A percentile compares a stretch with the other conserved stretches of the same genome.
Conservation (phyloP, 2,113 vertebrate species). For the Arenaria interpres region DNA sequence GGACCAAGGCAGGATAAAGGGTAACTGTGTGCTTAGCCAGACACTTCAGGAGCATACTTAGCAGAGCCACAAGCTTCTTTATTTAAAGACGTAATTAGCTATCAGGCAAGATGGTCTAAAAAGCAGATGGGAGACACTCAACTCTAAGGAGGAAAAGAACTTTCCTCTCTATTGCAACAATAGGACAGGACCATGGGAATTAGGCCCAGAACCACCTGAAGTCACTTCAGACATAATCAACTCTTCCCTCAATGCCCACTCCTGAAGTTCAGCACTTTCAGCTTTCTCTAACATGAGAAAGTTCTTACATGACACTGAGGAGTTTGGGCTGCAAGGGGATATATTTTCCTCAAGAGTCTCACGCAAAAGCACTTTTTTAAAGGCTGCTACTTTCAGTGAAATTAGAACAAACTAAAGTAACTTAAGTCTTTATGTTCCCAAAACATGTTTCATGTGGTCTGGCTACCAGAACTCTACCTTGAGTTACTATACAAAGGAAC, state of each 20-base stretch:
- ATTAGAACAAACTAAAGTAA: background rate
- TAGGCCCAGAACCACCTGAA: background rate
- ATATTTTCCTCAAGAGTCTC: background rate
- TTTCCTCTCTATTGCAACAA: background rate
- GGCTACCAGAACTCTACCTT: background rate
- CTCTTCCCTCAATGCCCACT: background rate
- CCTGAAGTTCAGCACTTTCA: background rate
- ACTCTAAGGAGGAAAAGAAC: background rate
- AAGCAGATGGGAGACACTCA: background rate
- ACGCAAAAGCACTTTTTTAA: background rate
- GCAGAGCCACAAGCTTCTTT: background rate
- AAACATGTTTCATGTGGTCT: background rate
- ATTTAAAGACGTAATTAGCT: background rate
- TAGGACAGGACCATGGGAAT: background rate
- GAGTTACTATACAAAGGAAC: background rate
- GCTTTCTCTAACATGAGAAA: background rate
- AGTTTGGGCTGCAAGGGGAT: background rate
- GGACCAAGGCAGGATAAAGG: background rate
- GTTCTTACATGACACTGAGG: background rate
- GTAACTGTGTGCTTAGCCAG: background rate
- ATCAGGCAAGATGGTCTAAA: background rate
- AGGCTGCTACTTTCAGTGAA: background rate
- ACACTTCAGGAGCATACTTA: background rate
- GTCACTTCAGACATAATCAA: background rate
- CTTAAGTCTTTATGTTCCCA: background rate